These are phyloP conservation scores for Istiophorus platypterus DNA, from an alignment of 2,113 vertebrate genomes.

Conservation along the genomic window DNA sequence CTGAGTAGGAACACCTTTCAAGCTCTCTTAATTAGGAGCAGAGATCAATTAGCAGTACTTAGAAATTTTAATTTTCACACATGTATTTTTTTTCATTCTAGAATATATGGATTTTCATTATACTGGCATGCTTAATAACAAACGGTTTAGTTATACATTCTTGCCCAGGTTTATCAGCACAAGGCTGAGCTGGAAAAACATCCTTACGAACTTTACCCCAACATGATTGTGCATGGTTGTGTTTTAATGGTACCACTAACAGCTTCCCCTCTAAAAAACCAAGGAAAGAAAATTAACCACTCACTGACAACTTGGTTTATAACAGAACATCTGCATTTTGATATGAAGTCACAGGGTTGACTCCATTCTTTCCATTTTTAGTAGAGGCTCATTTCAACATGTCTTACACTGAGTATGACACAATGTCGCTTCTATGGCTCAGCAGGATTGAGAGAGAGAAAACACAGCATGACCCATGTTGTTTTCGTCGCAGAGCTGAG, in stretches of 20 bases:
- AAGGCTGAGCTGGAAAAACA: neutral
- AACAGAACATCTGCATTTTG: slow-evolving; percentile 9
- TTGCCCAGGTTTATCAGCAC: neutral
- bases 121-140: too few relatives aligned
- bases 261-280: neutral
- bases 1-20: neutral
- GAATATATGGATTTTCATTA: neutral
- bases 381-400: neutral
- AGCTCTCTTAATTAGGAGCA: neutral
- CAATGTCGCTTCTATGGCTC: slow-evolving; percentile 6
- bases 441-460: slow-evolving; percentile 29
- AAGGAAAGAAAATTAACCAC: neutral
- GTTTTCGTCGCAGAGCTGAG: slow-evolving; percentile 69
- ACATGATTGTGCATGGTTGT: neutral
- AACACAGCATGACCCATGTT: slow-evolving; percentile 34
- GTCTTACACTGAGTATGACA: slow-evolving; percentile 15
- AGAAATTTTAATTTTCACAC: neutral
- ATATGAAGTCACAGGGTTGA: neutral
- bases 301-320: neutral
- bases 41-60: neutral
- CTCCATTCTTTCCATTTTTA: neutral
- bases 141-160: neutral
- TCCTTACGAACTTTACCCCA: neutral
- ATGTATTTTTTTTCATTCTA: neutral
- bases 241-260: neutral